Conservation (phyloP, 2,888 invertebrate species). For the Celastrina argiolus region DNA sequence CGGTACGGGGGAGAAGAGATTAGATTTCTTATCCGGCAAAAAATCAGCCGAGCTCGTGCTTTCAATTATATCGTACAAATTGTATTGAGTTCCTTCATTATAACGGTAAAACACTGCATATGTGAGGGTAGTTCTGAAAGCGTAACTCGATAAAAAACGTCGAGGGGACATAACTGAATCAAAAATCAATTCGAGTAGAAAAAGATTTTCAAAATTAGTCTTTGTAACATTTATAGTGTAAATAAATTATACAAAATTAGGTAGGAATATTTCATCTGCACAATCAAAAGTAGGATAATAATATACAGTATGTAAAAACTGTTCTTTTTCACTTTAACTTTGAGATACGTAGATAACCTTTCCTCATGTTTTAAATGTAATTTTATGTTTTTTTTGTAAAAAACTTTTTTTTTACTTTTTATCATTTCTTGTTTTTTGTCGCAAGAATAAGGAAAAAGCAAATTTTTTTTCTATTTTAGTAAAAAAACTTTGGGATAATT, state of each 20-base stretch:
- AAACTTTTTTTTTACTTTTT: no score
- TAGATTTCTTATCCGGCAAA: slow-evolving; percentile 70
- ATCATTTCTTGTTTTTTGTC: no score
- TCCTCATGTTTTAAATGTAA: no score
- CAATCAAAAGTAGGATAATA: no score
- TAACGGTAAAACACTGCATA: slow-evolving; percentile 9
- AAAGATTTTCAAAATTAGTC: background rate
- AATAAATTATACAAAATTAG: background rate
- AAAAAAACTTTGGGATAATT: no score
- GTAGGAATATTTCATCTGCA: no score
- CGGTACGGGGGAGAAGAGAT: slow-evolving; percentile 63
- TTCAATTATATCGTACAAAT: slow-evolving; percentile 38
- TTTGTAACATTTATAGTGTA: background rate
- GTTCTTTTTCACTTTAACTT: no score
- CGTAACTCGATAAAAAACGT: background rate
- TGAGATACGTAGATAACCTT: no score
- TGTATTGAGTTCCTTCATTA: slow-evolving; percentile 31
- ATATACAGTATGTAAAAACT: no score
- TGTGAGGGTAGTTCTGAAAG: background rate
- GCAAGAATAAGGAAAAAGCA: no score
- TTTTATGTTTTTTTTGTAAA: no score
- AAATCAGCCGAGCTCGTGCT: slow-evolving; percentile 42
- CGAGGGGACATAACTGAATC: background rate
- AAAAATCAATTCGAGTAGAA: background rate
- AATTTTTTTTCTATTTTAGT: no score